Evolutionary conservation across 2,113 vertebrate species (phyloP), one percentile per base, ranked within the genome.

Genomic region (Cairina moschata): DNA sequence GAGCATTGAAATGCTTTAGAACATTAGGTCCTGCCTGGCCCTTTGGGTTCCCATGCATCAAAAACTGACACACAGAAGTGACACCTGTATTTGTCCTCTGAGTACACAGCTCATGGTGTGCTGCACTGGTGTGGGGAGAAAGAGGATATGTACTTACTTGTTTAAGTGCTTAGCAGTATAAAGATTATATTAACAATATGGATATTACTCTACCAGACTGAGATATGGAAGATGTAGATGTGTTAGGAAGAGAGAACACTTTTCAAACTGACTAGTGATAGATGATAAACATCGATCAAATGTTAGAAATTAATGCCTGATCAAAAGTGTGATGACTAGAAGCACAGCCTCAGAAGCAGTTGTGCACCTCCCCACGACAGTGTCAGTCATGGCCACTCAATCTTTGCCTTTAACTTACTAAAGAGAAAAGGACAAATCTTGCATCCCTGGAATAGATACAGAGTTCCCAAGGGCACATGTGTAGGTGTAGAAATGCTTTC

Each of bases 61-160:
- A 88, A 59, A 8, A 42, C 20, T 17, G 59, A 79, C 29, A 42
- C 11, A 65, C 17, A 59, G 25, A 48, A 66, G 14, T 16, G 25
- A 13, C n/a, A 54, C 9, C 56, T 59, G 42, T 4, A 18, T 65
- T 71, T 75, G 56, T 76, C 15, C 8, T 8, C 42, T 59, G 29
- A 6, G 7, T 75, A 66, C 15, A 40, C n/a, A 88, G 62, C 42
- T 89, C 4, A 13, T 0, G 0, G 9, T 50, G 6, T 59, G 3
- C 20, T 67, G 6, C 7, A 80, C 29, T 14, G 9, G 18, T 32
- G 36, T 11, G 23, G 18, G 21, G 17, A 58, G 46, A 81, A 84
- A 77, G 5, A 46, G 4, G 5, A 8, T 38, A 20, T 1, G 0
- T 15, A 6, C 58, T 55, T 32, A 54, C 11, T 59, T 3, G 0